phyloP scores from a whole-genome alignment of 1,140 invertebrate genomes.

The Drosophila paulistorum region DNA sequence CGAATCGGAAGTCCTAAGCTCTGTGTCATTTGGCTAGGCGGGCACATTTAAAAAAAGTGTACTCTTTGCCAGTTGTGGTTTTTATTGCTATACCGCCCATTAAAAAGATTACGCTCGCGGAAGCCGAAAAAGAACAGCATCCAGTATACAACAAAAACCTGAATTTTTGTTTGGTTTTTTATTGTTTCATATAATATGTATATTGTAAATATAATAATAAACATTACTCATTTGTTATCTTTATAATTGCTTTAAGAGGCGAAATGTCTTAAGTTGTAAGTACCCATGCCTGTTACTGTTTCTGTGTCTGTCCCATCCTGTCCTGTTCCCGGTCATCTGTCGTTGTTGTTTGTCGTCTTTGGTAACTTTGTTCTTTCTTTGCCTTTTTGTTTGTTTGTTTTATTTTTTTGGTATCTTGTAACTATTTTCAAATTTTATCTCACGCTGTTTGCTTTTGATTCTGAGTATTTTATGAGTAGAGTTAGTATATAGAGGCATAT shows the following conservation, averaged over 20 bases:
- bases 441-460: constrained; percentile 41
- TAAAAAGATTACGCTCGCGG: too few species aligned
- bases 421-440: constrained; percentile 11
- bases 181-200: constrained; percentile 14
- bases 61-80: too few species aligned
- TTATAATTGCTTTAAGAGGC: constrained; percentile 82
- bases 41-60: too few species aligned
- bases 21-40: too few species aligned
- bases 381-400: constrained; percentile 8
- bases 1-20: too few species aligned
- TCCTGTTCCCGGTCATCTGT: constrained; percentile 11
- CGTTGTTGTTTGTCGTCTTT: background rate
- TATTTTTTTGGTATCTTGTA: constrained; percentile 24
- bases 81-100: too few species aligned
- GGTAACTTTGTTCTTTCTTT: background rate
- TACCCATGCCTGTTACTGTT: constrained; percentile 8
- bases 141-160: too few species aligned
- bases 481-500: constrained; percentile 33
- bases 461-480: constrained; percentile 31
- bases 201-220: constrained; percentile 42
- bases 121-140: too few species aligned
- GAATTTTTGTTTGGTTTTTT: constrained; percentile 8
- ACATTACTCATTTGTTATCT: constrained; percentile 72
- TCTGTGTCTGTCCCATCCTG: background rate
- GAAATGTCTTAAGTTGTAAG: constrained; percentile 68